Base-by-base conservation (phyloP, 2,888 invertebrate species). In the Deroplatys truncata region DNA sequence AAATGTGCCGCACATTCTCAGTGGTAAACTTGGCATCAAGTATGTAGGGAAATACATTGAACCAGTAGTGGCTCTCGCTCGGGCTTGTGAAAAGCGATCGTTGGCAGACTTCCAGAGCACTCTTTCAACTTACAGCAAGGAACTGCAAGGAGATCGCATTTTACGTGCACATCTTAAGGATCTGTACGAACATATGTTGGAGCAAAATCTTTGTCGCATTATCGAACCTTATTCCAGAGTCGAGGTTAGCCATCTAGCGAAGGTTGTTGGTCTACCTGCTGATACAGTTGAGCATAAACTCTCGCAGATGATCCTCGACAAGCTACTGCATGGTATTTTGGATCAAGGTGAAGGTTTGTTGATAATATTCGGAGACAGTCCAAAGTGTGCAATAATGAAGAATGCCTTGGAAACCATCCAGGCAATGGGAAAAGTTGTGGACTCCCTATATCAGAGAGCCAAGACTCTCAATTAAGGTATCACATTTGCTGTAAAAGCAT, bases 271-370 rank as follows among this genome's bases (percentile, higher is more conserved):
- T 92, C 95, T 99, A 91, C 97, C 98, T 20, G 96, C 98, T 95
- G 94, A 97, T 86, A 96, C 97, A 94, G 99, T 99, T 88, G 99
- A 99, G 94, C 98, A 98, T 94, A 99, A 99, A 94, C 94, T 99
- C 90, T 99, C 99, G 88, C 99, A 99, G 94, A 99, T 99, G 99
- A 99, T 99, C 93, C 95, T 99, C 93, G 99, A 99, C 94, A 98
- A 98, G 93, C 99, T 99, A 94, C 96, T 99, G 92, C 96, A 97
- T 94, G 99, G 99, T 29, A 99, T 99, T 92, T 95, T 99, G 91
- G 99, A 99, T 94, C 99, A 99, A 94, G 99, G 99, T 90, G 98
- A 98, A 94, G 99, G 99, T 91, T 98, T 99, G 88, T 95, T 99
- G 91, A 98, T 99, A 92, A 98, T 99, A 83, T 99, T 99, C 94